Base-by-base conservation (phyloP, 2,888 invertebrate genomes). In the Ariolimax columbianus region DNA sequence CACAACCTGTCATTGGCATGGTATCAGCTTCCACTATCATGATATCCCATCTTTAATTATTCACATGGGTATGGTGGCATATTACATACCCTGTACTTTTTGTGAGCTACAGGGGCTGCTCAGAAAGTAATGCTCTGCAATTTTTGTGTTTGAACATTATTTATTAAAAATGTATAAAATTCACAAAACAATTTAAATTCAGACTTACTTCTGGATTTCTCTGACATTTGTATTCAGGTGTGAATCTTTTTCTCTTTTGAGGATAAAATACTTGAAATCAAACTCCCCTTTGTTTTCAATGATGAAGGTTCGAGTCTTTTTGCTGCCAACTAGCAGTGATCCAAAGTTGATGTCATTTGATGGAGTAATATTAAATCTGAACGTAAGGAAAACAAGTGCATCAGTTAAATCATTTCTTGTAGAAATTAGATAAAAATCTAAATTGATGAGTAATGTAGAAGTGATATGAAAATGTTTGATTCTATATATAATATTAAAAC, bases 211-310 rank as follows among this genome's bases (percentile, higher is more conserved):
- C 87, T 91, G 89, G 63, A 86, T 84, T 51, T 82, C 82, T 14
- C 83, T 55, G 63, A 73, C 51, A 43, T 63, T 84, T 17, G 47
- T 23, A 26, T 82, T 77, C 17, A 75, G 33, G 30, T 87, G 89
- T n/a, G 89, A 82, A 43, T 92, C 92, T 82, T 91, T 93, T 75
- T 91, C 89, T 90, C 91, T 90, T 87, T 91, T 93, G n/a, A 90
- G 88, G 82, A 94, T 93, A 86, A 90, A 91, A 89, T 93, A 94
- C 87, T 93, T 94, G 89, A 94, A 94, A 83, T 94, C 94, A 91
- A 93, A 94, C 81, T 94, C 94, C 73, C 94, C 94, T 47, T 91
- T 92, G 89, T 94, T 94, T 86, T 94, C 94, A 78, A 94, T 93
- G 66, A 89, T 90, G 88, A 94, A 94, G 36, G 92, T 91, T 36